Evolutionary conservation across 2,113 vertebrate species (phyloP).

Genomic region (Capra hircus): DNA sequence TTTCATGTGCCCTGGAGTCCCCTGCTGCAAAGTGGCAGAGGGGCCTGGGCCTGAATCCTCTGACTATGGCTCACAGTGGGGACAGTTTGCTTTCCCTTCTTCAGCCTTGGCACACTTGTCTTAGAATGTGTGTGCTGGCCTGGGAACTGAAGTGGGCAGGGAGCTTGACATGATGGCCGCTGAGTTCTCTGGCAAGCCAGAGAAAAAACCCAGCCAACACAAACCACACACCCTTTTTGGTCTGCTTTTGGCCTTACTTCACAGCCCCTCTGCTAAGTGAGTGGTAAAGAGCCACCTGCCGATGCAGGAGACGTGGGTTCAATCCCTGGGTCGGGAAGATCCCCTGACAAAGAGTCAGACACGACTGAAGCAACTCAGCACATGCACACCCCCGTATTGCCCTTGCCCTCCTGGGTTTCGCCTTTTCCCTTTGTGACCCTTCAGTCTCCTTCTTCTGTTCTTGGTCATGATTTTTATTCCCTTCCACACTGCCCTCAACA

Average conservation of each 20-base stretch:
- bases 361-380: not conserved
- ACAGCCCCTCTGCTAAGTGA: not conserved
- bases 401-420: not conserved
- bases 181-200: not conserved
- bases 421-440: not conserved
- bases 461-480: not conserved
- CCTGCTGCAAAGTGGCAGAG: not conserved
- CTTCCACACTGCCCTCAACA: too few species aligned
- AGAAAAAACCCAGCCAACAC: not conserved
- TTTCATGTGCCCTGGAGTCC: rapidly evolving
- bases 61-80: not conserved
- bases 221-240: not conserved
- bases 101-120: not conserved
- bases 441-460: not conserved
- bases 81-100: not conserved
- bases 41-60: not conserved
- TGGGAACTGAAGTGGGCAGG: not conserved
- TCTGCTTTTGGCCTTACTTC: not conserved
- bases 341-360: not conserved
- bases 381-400: rapidly evolving
- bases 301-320: not conserved
- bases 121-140: not conserved
- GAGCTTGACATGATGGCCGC: not conserved
- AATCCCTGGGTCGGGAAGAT: not conserved
- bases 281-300: not conserved